Percentiles rank a stretch among this genome's conserved stretches.
Conservation (phyloP, 2,888 invertebrate genomes). For the Hypolimnas misippus region DNA sequence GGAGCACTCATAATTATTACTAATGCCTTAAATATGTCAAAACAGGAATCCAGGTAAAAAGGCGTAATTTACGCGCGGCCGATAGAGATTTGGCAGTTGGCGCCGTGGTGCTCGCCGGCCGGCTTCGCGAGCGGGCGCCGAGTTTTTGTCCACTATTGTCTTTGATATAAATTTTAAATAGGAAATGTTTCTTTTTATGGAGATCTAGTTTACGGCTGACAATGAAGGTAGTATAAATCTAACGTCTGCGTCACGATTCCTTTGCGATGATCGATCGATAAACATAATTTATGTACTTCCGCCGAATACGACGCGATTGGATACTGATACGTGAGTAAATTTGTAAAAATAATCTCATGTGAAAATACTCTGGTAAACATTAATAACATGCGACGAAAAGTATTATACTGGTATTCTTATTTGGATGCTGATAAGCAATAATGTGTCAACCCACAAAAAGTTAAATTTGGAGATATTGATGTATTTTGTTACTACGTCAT, state of each 20-base stretch:
- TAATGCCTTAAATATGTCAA: constrained; percentile 85
- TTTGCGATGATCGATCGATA: constrained; percentile 82
- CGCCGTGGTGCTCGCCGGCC: constrained; percentile 69
- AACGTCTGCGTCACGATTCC: constrained; percentile 74
- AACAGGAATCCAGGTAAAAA: constrained; percentile 85
- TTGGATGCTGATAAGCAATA: too few relatives aligned
- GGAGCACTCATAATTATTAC: constrained; percentile 84
- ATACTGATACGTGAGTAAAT: constrained; percentile 56
- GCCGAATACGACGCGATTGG: constrained; percentile 49
- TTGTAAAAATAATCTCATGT: constrained; percentile 55
- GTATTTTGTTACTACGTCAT: too few relatives aligned
- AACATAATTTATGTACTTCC: constrained; percentile 83
- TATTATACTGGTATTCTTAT: background rate
- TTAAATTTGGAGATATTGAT: too few relatives aligned
- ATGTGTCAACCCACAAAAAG: too few relatives aligned
- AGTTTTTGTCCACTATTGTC: constrained; percentile 83
- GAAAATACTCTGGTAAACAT: constrained; percentile 15
- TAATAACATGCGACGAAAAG: background rate
- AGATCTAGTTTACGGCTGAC: constrained; percentile 84
- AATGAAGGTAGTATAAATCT: constrained; percentile 82
- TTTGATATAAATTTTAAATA: constrained; percentile 84
- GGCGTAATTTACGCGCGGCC: constrained; percentile 83
- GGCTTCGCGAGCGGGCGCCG: constrained; percentile 77
- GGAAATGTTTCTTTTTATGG: constrained; percentile 84
- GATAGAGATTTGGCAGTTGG: constrained; percentile 84